Percentiles rank a stretch among this genome's conserved stretches.
Conservation (phyloP, 23 tunicate genomes). For the Halocynthia aurantium region DNA sequence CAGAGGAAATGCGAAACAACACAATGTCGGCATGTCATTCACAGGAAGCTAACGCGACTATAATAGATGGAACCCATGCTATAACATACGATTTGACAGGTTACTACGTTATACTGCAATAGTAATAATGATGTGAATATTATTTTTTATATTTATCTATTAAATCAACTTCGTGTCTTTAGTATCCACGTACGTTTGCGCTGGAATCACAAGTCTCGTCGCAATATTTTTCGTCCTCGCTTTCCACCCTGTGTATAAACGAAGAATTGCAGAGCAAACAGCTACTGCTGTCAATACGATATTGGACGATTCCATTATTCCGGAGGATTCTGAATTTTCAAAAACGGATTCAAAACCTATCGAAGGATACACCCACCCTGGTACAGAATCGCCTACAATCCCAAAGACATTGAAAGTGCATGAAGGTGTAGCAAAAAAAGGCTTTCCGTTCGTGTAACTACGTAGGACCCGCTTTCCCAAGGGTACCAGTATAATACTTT, state of each 20-base stretch:
- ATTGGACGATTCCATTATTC: too few species aligned
- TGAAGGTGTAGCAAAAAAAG: too few species aligned
- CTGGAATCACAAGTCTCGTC: slow-evolving; percentile 43
- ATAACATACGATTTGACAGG: slow-evolving; percentile 17
- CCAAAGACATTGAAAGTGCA: too few species aligned
- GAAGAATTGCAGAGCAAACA: slow-evolving; percentile 58
- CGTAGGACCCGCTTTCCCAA: too few species aligned
- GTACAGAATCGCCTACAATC: too few species aligned
- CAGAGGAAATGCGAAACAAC: slow-evolving; percentile 25
- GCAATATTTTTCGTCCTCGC: slow-evolving; percentile 25
- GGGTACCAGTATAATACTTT: too few species aligned
- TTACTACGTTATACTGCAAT: neutral
- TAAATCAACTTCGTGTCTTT: slow-evolving; percentile 3
- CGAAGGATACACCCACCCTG: too few species aligned
- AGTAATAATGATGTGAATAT: neutral
- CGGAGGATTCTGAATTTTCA: too few species aligned
- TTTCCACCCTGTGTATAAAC: slow-evolving; percentile 60
- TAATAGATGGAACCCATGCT: neutral
- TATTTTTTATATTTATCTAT: too few species aligned
- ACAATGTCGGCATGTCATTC: slow-evolving; percentile 38
- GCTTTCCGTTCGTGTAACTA: too few species aligned
- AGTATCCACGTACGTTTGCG: slow-evolving; percentile 69
- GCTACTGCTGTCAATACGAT: neutral
- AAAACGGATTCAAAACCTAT: too few species aligned
- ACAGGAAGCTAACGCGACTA: neutral